Evolutionary conservation across 2,113 vertebrate genomes (phyloP).

Genomic region (Pycnonotus jocosus): DNA sequence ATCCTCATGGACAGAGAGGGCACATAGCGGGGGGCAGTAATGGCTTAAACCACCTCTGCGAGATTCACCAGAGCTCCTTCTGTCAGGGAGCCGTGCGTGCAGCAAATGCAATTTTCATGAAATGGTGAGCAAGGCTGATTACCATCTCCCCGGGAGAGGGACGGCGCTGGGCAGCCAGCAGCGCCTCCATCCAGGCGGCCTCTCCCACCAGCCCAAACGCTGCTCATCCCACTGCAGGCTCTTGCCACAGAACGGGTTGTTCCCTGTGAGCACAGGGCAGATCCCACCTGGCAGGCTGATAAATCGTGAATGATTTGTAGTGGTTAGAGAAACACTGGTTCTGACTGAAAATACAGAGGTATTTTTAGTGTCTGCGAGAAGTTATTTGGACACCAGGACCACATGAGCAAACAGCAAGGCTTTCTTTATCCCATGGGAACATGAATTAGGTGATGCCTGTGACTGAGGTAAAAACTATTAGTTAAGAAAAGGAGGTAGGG

Average conservation of each 20-base stretch:
- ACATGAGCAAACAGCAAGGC: background rate
- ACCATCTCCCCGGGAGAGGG: background rate
- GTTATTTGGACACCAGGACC: background rate
- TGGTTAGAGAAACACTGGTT: background rate
- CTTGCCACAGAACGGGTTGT: background rate
- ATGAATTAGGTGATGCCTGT: background rate
- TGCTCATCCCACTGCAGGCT: background rate
- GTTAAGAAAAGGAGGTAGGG: background rate
- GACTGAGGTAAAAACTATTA: background rate
- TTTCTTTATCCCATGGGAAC: background rate
- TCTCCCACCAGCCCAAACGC: background rate
- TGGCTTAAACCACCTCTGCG: background rate
- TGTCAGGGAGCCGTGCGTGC: background rate
- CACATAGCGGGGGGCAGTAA: background rate
- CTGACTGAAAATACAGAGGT: background rate
- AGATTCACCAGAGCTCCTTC: background rate
- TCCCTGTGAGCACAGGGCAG: background rate
- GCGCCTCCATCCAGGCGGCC: background rate
- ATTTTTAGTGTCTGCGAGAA: background rate
- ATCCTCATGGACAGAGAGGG: background rate
- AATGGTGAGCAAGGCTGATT: background rate
- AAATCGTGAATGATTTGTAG: background rate
- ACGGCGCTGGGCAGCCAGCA: rapidly evolving
- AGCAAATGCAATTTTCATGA: background rate
- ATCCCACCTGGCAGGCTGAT: background rate